These are phyloP conservation scores for Sclerurus mexicanus DNA, from an alignment of 2,113 vertebrate genomes.

Conservation along the genomic window DNA sequence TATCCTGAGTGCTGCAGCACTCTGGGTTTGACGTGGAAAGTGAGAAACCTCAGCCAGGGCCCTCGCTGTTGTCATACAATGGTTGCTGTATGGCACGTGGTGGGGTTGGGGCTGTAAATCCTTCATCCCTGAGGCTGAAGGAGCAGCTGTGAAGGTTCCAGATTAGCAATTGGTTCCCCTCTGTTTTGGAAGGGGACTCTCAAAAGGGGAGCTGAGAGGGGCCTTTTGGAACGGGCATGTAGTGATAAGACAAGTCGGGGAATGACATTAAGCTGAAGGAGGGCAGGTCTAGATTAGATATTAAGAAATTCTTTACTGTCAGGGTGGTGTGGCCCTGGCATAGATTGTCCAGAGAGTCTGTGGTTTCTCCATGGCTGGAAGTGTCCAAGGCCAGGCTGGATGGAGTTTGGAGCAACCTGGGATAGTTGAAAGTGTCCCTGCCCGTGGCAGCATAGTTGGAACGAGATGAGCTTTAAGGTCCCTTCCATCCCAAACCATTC, in stretches of 20 bases:
- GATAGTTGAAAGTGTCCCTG: not conserved
- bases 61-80: not conserved
- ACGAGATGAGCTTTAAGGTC: not conserved
- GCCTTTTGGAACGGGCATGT: not conserved
- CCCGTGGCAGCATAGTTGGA: not conserved
- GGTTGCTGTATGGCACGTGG: not conserved
- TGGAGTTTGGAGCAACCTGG: fast-evolving
- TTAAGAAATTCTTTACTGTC: not conserved
- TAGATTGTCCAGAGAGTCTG: not conserved
- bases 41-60: not conserved
- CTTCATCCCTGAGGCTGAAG: not conserved
- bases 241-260: too few relatives aligned
- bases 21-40: not conserved
- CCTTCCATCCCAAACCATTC: not conserved
- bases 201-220: not conserved
- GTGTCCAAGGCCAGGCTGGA: too few relatives aligned
- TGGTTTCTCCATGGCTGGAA: not conserved
- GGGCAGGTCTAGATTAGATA: not conserved
- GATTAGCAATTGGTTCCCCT: not conserved
- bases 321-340: not conserved
- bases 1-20: not conserved
- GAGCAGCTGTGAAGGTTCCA: not conserved
- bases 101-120: not conserved
- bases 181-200: not conserved
- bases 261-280: not conserved